Evolutionary conservation across 2,113 vertebrate species (phyloP).

Genomic region (Psophia crepitans): DNA sequence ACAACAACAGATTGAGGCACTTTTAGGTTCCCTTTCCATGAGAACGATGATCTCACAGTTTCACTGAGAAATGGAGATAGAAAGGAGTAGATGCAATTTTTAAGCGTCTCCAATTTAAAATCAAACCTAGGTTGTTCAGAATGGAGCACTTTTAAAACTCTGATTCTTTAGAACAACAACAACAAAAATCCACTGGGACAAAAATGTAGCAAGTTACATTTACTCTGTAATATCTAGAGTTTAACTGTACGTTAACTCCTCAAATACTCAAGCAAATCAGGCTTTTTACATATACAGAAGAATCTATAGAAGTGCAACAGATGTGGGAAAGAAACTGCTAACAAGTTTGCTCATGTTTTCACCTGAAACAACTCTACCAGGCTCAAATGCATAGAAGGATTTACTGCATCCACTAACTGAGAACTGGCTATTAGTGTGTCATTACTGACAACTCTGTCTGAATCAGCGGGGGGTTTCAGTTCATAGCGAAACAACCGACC

Average conservation of each 20-base stretch:
- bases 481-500: neutral
- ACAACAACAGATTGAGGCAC: neutral
- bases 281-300: neutral
- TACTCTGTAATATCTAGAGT: neutral
- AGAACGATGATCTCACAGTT: rapidly evolving
- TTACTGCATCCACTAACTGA: neutral
- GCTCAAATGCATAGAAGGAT: neutral
- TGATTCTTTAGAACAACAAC: neutral
- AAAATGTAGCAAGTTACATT: neutral
- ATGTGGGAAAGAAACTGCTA: neutral
- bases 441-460: neutral
- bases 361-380: neutral
- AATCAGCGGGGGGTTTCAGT: neutral
- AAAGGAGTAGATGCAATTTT: neutral
- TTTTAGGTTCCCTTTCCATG: neutral
- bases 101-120: neutral
- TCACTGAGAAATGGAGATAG: neutral
- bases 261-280: neutral
- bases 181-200: neutral
- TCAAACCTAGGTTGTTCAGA: neutral
- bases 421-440: neutral
- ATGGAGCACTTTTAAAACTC: neutral
- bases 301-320: neutral
- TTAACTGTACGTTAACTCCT: neutral
- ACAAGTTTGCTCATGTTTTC: slow-evolving; percentile 16